Evolutionary conservation across 2,797 vertebrate species (phyloP).

Genomic region (Okamejei kenojei): DNA sequence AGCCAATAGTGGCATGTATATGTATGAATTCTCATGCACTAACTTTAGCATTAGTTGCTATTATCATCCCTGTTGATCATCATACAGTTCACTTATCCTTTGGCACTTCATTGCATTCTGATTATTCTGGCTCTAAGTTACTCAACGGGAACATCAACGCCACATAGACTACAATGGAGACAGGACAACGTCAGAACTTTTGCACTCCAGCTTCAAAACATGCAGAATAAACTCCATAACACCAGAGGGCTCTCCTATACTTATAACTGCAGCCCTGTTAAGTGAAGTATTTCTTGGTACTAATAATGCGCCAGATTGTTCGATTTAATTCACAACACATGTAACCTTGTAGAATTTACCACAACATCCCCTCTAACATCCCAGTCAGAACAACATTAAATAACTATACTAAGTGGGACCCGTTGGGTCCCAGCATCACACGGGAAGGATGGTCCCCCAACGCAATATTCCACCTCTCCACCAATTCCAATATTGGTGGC

Average conservation of each 20-base stretch:
- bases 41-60: neutral
- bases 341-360: neutral
- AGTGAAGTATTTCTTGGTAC: neutral
- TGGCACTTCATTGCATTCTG: neutral
- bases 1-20: neutral
- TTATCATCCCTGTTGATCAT: conserved; percentile 5
- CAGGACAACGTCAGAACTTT: neutral
- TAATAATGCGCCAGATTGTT: neutral
- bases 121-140: neutral
- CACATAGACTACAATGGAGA: neutral
- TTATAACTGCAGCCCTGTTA: neutral
- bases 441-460: no score
- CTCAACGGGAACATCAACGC: neutral
- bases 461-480: no score
- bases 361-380: neutral
- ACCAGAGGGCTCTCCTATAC: conserved; percentile 25
- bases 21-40: neutral
- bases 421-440: no score
- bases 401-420: no score
- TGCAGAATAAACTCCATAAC: neutral
- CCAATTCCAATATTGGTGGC: no score
- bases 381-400: neutral
- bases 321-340: neutral
- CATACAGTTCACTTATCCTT: neutral
- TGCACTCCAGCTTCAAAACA: no score